Percentiles rank a stretch among this genome's conserved stretches.
phyloP scores from a whole-genome alignment of 30 jellyfish, hydroid and myxozoan genomes.

The Chrysaora quinquecirrha region DNA sequence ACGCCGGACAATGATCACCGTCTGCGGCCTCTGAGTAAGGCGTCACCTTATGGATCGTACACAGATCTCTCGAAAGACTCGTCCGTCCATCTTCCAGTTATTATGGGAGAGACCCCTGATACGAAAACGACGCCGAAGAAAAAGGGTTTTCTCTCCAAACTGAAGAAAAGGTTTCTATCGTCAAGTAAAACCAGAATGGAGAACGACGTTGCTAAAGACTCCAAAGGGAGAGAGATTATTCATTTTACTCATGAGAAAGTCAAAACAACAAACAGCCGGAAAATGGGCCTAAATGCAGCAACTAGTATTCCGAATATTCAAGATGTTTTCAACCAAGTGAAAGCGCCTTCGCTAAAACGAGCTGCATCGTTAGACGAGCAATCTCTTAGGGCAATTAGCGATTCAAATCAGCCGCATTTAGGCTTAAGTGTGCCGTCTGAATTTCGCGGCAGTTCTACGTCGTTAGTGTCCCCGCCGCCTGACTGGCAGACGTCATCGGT shows the following conservation, averaged over 20 bases:
- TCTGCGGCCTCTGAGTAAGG: constrained; percentile 1
- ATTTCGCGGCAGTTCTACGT: constrained; percentile 3
- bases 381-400: constrained; percentile 45
- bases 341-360: constrained; percentile 37
- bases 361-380: constrained; percentile 67
- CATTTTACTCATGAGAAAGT: constrained; percentile 65
- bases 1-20: neutral
- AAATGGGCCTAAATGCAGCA: constrained; percentile 12
- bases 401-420: neutral
- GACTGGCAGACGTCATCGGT: constrained; percentile 20
- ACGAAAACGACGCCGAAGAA: constrained; percentile 31
- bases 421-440: neutral
- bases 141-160: constrained; percentile 55
- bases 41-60: constrained; percentile 63
- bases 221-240: constrained; percentile 67
- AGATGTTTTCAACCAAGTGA: constrained; percentile 7
- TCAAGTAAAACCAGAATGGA: constrained; percentile 50
- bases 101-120: constrained; percentile 64
- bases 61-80: constrained; percentile 53
- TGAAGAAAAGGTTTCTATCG: constrained; percentile 38
- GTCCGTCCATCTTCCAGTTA: constrained; percentile 54
- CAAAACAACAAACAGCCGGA: constrained; percentile 11
- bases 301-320: constrained; percentile 39
- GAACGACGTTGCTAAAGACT: constrained; percentile 32
- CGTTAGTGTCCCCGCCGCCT: constrained; percentile 20